These are phyloP conservation scores for Allophyes oxyacanthae DNA, from an alignment of 2,888 invertebrate genomes.

Conservation along the genomic window DNA sequence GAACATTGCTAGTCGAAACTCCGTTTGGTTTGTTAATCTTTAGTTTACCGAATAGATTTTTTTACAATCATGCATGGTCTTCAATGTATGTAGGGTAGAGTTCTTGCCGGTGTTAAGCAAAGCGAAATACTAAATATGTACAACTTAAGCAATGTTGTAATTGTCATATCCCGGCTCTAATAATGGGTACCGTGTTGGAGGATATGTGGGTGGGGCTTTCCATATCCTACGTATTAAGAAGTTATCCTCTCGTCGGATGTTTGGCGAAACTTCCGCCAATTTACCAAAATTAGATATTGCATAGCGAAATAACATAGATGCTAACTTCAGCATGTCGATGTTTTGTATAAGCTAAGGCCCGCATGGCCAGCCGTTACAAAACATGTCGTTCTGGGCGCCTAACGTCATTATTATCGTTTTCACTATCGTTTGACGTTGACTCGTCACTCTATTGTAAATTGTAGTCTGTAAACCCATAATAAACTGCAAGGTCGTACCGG, in stretches of 20 bases:
- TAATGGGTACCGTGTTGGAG: constrained; percentile 20
- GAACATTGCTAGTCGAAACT: too few species aligned
- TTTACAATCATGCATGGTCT: too few species aligned
- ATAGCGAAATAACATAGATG: constrained; percentile 58
- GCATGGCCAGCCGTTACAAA: constrained; percentile 74
- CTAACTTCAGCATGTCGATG: constrained; percentile 60
- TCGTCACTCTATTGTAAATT: constrained; percentile 87
- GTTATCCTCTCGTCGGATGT: constrained; percentile 63
- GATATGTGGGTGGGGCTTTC: constrained; percentile 35
- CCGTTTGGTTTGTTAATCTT: too few species aligned
- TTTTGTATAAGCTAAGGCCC: constrained; percentile 66
- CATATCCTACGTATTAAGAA: constrained; percentile 38
- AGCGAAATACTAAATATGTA: too few species aligned
- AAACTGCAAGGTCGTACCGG: constrained; percentile 83
- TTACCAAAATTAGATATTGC: constrained; percentile 69
- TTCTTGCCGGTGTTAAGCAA: too few species aligned
- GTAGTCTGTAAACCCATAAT: constrained; percentile 86
- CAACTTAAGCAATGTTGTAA: constrained; percentile 8
- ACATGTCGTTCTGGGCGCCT: constrained; percentile 68
- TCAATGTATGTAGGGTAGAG: too few species aligned
- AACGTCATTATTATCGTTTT: constrained; percentile 79
- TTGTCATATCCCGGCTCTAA: constrained; percentile 16
- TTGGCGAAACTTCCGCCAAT: constrained; percentile 60
- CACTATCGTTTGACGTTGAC: constrained; percentile 82
- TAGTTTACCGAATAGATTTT: too few species aligned